These are phyloP conservation scores for Apamea monoglypha DNA, from an alignment of 2,888 invertebrate species.

Conservation along the genomic window DNA sequence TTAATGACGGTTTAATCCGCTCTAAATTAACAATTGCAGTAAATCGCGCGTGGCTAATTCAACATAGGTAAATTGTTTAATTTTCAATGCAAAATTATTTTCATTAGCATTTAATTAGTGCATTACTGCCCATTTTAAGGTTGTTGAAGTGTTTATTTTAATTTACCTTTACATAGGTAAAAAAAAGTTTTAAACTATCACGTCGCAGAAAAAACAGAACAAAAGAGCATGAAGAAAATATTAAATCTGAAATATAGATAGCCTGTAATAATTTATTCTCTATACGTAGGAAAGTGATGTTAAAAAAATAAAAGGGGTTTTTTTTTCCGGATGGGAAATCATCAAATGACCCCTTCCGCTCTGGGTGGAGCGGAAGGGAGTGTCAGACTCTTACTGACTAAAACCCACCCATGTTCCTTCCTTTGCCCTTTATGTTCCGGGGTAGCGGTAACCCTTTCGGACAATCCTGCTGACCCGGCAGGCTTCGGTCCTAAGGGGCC, in stretches of 20 bases:
- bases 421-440: too few species aligned
- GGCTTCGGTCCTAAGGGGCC: too few species aligned
- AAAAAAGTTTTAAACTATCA: not conserved
- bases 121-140: not conserved
- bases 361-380: too few species aligned
- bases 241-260: not conserved
- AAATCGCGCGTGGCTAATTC: conserved; percentile 1
- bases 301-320: too few species aligned
- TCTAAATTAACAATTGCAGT: conserved; percentile 11
- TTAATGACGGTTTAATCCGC: conserved; percentile 14
- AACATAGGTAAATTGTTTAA: not conserved
- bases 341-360: too few species aligned
- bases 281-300: too few species aligned
- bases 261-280: too few species aligned
- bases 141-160: not conserved
- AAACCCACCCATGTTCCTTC: too few species aligned
- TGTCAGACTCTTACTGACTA: too few species aligned
- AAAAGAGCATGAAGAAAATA: not conserved
- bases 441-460: too few species aligned
- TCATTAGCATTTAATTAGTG: not conserved
- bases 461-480: too few species aligned
- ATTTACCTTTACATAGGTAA: not conserved
- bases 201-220: not conserved
- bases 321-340: too few species aligned
- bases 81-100: conserved; percentile 2